Base-by-base conservation (phyloP, 2,797 vertebrate species). In the Crocidura indochinensis region DNA sequence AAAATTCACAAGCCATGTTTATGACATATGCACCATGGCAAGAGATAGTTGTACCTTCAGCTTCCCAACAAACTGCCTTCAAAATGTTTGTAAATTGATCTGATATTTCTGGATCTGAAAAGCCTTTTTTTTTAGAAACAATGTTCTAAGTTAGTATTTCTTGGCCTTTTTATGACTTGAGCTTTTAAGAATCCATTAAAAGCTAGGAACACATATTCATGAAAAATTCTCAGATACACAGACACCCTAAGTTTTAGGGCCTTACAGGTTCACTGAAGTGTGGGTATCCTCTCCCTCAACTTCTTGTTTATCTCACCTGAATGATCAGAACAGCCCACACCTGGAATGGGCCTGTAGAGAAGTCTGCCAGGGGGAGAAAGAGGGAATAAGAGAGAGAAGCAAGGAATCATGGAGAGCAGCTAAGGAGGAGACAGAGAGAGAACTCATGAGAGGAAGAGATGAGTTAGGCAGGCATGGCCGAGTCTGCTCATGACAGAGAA, bases 81-180 rank as follows among this genome's bases (percentile, higher is more conserved):
- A 91, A 94, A 92, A 95, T 80, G 51, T 87, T 82, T 96, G 53
- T 72, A 80, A 80, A 64, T 90, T 95, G 44, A 90, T 94, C 38
- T 38, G 38, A 38, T 2, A 38, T 93, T 85, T 78, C 69, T 93
- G 69, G 14, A 83, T 90, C 75, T 71, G 53, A 91, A 95, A 94
- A 88, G 29, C 6, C 10, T 62, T 80, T 94, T 91, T 31, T 26
- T 79, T 90, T 92, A 68, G 94, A 96, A 95, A 95, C 90, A 92
- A n/a, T 68, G 12, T 95, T 85, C 80, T 86, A 93, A 95, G 86
- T 83, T 80, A 92, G 67, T 77, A 82, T 64, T 84, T 87, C 38
- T 71, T 95, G 31, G 31, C 8, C 6, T 94, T 82, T 90, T 62
- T 82, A 27, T 93, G 79, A 91, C 84, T 90, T 27, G 6, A 92